Conservation (phyloP, 1,140 invertebrate genomes). For the Drosophila orosa region DNA sequence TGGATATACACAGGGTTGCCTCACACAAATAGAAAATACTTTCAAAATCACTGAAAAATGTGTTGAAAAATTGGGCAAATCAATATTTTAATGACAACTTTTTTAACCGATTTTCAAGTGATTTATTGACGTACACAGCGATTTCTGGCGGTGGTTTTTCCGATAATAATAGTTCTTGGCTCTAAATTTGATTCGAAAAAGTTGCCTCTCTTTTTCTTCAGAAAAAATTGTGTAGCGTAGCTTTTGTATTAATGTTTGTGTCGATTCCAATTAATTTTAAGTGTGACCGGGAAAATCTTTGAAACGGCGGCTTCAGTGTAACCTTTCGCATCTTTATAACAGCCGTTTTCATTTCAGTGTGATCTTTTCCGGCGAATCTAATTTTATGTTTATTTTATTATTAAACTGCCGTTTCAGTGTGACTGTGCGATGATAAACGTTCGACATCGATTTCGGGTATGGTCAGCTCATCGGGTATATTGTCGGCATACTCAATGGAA, state of each 20-base stretch:
- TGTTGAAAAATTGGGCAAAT: background rate
- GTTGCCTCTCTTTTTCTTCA: background rate
- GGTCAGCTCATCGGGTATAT: constrained; percentile 93
- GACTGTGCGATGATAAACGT: constrained; percentile 94
- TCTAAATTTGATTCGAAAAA: background rate
- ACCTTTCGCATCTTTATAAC: background rate
- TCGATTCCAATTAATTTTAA: background rate
- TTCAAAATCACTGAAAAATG: background rate
- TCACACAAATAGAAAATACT: background rate
- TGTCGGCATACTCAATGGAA: constrained; percentile 95
- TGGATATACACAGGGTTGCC: background rate
- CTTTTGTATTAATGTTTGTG: background rate
- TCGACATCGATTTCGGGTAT: constrained; percentile 96
- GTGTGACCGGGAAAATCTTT: background rate
- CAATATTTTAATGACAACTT: background rate
- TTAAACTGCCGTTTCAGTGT: constrained; percentile 96
- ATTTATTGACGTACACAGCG: background rate
- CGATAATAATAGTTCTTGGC: background rate
- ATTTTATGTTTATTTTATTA: constrained; percentile 23
- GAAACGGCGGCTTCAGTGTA: background rate
- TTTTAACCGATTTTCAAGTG: too few species aligned
- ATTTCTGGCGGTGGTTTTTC: background rate
- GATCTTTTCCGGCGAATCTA: background rate
- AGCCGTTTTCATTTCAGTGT: background rate
- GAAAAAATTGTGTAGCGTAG: background rate